These are phyloP conservation scores for Zapornia atra DNA, from an alignment of 2,113 vertebrate species.

Conservation along the genomic window DNA sequence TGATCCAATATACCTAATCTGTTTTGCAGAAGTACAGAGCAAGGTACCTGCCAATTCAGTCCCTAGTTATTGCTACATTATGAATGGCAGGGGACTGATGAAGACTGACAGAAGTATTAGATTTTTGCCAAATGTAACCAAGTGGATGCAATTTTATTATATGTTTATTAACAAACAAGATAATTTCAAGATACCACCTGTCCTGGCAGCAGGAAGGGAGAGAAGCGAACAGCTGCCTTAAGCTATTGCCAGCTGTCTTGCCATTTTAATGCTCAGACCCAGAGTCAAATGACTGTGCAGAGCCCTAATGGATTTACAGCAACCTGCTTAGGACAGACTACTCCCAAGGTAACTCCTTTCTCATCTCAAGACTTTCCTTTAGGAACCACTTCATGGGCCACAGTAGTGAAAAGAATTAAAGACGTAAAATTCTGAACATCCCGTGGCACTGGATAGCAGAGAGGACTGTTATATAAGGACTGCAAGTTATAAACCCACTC, in stretches of 20 bases:
- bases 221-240: constrained; percentile 25
- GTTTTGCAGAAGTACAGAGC: not conserved
- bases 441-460: not conserved
- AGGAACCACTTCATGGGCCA: not conserved
- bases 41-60: not conserved
- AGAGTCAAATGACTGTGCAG: not conserved
- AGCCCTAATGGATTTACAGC: not conserved
- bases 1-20: not conserved
- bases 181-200: constrained; percentile 9
- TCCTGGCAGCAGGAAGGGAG: not conserved
- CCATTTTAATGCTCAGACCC: not conserved
- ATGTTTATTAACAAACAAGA: constrained; percentile 17
- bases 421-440: not conserved
- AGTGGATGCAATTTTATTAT: not conserved
- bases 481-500: not conserved
- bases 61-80: not conserved
- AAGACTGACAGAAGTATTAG: not conserved
- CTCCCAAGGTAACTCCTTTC: not conserved
- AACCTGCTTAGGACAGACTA: not conserved
- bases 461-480: not conserved
- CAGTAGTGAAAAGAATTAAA: not conserved
- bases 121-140: constrained; percentile 20
- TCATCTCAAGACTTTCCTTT: not conserved
- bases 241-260: not conserved
- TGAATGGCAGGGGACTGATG: not conserved